These are phyloP conservation scores for Apodemia duryi DNA, from an alignment of 2,888 invertebrate genomes.

Conservation along the genomic window DNA sequence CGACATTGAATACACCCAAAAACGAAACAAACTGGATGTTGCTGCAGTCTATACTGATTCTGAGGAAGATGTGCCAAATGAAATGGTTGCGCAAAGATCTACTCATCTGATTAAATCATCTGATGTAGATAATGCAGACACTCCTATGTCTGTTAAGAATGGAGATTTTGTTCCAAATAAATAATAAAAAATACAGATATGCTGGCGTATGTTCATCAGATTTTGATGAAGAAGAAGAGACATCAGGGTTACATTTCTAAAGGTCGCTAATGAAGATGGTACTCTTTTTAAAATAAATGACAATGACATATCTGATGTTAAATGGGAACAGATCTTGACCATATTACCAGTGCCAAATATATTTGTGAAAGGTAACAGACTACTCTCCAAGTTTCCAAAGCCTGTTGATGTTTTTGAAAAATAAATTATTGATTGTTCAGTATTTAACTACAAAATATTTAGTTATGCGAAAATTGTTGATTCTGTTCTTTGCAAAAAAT, in stretches of 20 bases:
- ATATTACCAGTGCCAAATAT: neutral
- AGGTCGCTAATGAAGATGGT: constrained; percentile 28
- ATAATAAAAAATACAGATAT: constrained; percentile 25
- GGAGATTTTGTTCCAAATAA: constrained; percentile 28
- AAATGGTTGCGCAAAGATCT: constrained; percentile 23
- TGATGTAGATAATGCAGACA: no score
- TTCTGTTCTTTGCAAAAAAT: constrained; percentile 29
- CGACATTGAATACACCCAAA: constrained; percentile 24
- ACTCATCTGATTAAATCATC: constrained; percentile 25
- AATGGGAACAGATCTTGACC: constrained; percentile 26
- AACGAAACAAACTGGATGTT: constrained; percentile 28
- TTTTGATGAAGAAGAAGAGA: constrained; percentile 32
- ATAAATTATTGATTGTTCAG: no score
- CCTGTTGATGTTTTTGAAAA: constrained; percentile 24
- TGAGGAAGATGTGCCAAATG: constrained; percentile 29
- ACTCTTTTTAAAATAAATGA: constrained; percentile 30
- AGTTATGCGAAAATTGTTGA: constrained; percentile 25
- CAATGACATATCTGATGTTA: constrained; percentile 29
- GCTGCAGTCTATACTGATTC: constrained; percentile 28
- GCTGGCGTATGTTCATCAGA: constrained; percentile 32
- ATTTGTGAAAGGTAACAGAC: neutral
- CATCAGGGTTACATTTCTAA: constrained; percentile 29
- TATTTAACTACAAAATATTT: constrained; percentile 27
- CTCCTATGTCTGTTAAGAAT: constrained; percentile 27
- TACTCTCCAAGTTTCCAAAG: no score